These are phyloP conservation scores for Mesocentrotus franciscanus DNA, from an alignment of 53 echinoderm and acorn worm genomes.

Conservation along the genomic window DNA sequence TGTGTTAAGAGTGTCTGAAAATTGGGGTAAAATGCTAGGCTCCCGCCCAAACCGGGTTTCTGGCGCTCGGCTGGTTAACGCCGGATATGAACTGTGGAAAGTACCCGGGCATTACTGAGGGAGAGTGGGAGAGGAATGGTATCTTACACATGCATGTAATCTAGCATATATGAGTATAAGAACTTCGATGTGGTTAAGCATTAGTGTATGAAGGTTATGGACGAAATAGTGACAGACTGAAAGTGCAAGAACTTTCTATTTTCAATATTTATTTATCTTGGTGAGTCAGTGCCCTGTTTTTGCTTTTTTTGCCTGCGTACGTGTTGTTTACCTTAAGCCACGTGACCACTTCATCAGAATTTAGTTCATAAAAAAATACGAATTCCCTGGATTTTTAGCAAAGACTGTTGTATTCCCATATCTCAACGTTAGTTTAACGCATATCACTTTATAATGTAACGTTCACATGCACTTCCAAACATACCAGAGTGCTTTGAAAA, in stretches of 20 bases:
- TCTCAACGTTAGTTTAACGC: background rate
- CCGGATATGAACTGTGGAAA: background rate
- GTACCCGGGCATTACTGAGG: background rate
- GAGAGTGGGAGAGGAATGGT: background rate
- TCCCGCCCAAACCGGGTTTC: background rate
- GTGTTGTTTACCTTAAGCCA: no score
- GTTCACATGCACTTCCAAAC: no score
- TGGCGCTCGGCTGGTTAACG: background rate
- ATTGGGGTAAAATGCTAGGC: slow-evolving; percentile 27
- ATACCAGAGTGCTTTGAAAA: no score
- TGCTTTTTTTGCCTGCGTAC: background rate
- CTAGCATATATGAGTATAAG: background rate
- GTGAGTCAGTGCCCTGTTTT: background rate
- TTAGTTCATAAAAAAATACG: background rate
- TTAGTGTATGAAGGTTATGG: background rate
- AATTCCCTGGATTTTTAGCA: background rate
- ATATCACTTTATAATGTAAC: no score
- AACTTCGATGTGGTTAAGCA: background rate
- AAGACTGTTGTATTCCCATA: background rate
- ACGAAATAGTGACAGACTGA: background rate
- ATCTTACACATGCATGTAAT: no score
- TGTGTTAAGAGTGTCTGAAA: slow-evolving; percentile 12
- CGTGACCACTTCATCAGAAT: background rate
- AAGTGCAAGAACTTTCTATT: background rate
- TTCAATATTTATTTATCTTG: background rate